Conservation (phyloP, 2,113 vertebrate species). For the Calypte anna region DNA sequence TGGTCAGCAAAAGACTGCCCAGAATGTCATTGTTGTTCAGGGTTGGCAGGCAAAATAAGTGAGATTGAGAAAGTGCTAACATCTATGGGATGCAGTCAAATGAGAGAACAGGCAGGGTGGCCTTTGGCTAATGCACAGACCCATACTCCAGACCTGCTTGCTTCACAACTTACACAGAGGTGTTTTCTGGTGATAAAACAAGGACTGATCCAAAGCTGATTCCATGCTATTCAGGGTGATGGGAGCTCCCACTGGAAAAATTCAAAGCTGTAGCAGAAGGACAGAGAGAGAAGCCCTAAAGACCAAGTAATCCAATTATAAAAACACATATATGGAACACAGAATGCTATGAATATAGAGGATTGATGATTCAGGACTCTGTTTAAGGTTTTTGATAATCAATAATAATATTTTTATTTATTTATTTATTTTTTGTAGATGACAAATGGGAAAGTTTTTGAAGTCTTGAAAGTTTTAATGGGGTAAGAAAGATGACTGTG, state of each 20-base stretch:
- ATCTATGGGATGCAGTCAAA: not conserved
- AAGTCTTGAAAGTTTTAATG: not conserved
- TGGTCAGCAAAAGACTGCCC: not conserved
- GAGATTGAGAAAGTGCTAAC: not conserved
- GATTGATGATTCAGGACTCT: not conserved
- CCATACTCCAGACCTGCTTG: not conserved
- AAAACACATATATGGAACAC: not conserved
- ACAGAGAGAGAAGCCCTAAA: not conserved
- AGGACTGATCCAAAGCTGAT: not conserved
- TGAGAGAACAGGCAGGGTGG: no score
- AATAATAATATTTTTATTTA: no score
- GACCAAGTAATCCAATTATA: not conserved
- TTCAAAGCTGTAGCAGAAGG: not conserved
- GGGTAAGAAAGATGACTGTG: not conserved
- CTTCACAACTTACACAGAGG: not conserved
- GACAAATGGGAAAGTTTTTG: not conserved
- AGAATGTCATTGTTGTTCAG: not conserved
- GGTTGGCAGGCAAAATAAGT: not conserved
- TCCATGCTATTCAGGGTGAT: not conserved
- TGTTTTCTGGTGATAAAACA: not conserved
- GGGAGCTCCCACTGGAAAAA: not conserved
- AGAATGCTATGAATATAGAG: not conserved
- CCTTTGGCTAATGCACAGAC: rapidly evolving
- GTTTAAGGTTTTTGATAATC: not conserved
- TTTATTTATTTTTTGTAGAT: no score